These are phyloP conservation scores for Wasmannia auropunctata DNA, from an alignment of 1,140 invertebrate species.

Conservation along the genomic window DNA sequence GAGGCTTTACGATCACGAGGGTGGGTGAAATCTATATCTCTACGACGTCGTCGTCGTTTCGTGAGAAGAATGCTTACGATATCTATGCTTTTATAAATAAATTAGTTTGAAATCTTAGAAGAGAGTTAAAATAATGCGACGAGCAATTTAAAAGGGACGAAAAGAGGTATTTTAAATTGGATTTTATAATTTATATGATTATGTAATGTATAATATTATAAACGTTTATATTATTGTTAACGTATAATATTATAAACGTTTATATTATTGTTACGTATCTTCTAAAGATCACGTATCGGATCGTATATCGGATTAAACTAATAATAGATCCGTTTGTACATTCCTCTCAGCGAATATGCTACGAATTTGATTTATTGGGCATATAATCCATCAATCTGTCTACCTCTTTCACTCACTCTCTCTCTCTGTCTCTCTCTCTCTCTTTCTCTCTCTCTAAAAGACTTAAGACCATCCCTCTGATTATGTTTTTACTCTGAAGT, in stretches of 20 bases:
- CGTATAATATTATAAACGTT: too few species aligned
- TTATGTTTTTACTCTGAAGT: slow-evolving; percentile 75
- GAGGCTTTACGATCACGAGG: not conserved
- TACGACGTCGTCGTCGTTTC: too few species aligned
- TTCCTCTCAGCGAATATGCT: not conserved
- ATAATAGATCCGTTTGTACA: not conserved
- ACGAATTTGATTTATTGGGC: slow-evolving; percentile 46
- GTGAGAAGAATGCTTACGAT: not conserved
- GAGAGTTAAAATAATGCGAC: too few species aligned
- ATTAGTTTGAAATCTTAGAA: not conserved
- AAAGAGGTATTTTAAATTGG: not conserved
- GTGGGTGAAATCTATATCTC: not conserved
- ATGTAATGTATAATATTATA: too few species aligned
- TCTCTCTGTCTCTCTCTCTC: not conserved
- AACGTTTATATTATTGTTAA: too few species aligned
- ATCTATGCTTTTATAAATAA: not conserved
- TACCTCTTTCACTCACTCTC: not conserved
- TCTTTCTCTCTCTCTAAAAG: slow-evolving; percentile 41
- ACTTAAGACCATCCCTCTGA: slow-evolving; percentile 73
- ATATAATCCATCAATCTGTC: slow-evolving; percentile 47
- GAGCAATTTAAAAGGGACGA: not conserved
- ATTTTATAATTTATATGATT: too few species aligned
- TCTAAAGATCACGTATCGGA: not conserved
- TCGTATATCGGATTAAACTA: slow-evolving; percentile 7
- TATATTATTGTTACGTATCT: not conserved